Evolutionary conservation across 2,888 invertebrate species (phyloP), one percentile per base, ranked within the genome.

Genomic region (Palloptera scutellata): DNA sequence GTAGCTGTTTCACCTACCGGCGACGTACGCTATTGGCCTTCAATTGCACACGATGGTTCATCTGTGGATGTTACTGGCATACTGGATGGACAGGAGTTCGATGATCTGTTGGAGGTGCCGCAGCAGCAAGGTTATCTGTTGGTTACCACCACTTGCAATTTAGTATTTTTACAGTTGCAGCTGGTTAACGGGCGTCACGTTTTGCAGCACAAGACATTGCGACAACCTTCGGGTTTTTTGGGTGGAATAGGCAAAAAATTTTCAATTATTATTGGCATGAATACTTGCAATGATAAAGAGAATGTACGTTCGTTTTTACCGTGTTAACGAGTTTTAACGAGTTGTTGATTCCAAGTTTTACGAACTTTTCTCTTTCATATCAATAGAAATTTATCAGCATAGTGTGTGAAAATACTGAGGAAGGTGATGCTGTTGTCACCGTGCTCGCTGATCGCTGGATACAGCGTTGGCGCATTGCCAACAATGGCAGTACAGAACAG

Each of bases 1-100:
- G 89, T 97, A 75, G 96, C 96, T 15, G 95, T 96, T 1, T 96
- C 97, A 0, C 96, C 97, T 0, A 97, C 97, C 81, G 97, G 97
- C 45, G 90, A 92, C 61, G 91, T 96, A 1, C 89, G 97, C 1
- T 97, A 92, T 85, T 98, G 97, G 97, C 89, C 94, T 0, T 94
- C 92, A 5, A 90, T 97, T 48, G 92, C 93, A 0, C 94, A 96
- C 76, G 96, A 96, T 80, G 92, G 92, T 0, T 91, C 92, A 1
- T 95, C 92, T 12, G 89, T 92, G 13, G 97, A 97, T 81, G 90
- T 92, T 54, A 91, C 90, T 66, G 92, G 93, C 1, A 96, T 96
- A 79, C 86, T 97, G 43, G 94, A 94, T 41, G 94, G 95, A 0
- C 94, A 95, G 84, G 94, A 95, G 85, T 95, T 94, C 77, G 92